These are phyloP conservation scores for Corapipo altera DNA, from an alignment of 2,113 vertebrate genomes.

Conservation along the genomic window DNA sequence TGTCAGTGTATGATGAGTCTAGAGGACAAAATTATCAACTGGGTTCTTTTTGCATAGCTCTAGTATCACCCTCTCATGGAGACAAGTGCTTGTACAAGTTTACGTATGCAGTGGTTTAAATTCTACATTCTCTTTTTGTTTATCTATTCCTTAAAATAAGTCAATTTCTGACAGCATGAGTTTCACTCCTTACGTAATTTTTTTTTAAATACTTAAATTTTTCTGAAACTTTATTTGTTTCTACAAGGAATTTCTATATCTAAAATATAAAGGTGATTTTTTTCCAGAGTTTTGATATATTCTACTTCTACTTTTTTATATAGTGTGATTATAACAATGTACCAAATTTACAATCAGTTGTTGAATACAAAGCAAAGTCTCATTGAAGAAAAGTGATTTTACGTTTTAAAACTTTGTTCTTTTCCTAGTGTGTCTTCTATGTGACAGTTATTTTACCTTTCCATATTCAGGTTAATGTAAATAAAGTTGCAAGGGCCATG, in stretches of 20 bases:
- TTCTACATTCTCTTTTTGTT: neutral
- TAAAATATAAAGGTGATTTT: neutral
- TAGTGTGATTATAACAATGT: neutral
- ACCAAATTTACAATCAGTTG: neutral
- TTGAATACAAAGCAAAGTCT: neutral
- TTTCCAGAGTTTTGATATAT: neutral
- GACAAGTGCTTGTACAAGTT: fast-evolving
- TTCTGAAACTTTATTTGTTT: neutral
- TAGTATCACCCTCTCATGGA: neutral
- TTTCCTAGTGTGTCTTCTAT: neutral
- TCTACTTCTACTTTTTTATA: neutral
- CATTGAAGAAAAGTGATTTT: neutral
- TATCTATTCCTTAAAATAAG: neutral
- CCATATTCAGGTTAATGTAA: neutral
- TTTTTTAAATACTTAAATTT: neutral
- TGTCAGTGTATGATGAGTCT: neutral
- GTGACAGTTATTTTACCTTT: neutral
- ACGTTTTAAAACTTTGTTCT: neutral
- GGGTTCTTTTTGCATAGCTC: neutral
- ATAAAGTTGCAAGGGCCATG: neutral
- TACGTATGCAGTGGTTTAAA: neutral
- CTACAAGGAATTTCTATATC: neutral
- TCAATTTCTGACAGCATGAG: neutral
- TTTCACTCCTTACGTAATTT: neutral
- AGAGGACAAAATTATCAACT: neutral